phyloP scores from a whole-genome alignment of 2,888 invertebrate genomes.

The Lymantria monacha region DNA sequence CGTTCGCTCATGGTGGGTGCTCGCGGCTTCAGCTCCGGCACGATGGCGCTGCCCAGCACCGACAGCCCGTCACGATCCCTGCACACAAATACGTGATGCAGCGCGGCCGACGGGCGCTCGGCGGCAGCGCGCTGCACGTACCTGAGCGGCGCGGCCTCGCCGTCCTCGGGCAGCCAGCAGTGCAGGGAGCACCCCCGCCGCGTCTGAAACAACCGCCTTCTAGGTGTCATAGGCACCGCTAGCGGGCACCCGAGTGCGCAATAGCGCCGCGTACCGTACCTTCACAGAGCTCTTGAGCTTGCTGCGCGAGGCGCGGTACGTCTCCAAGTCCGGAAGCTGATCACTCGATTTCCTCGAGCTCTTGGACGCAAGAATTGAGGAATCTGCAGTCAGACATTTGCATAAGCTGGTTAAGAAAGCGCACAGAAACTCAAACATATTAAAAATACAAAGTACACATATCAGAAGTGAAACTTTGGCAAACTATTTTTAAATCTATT shows the following conservation, averaged over 20 bases:
- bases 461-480: too few relatives aligned
- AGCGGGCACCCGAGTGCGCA: not conserved
- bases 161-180: conserved; percentile 71
- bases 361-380: conserved; percentile 68
- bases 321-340: conserved; percentile 63
- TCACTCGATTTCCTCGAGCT: conserved; percentile 62
- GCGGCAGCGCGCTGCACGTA: conserved; percentile 13
- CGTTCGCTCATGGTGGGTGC: conserved; percentile 82
- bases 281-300: conserved; percentile 63
- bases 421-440: not conserved
- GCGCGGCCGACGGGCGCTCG: not conserved
- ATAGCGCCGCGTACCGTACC: conserved; percentile 38
- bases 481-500: too few relatives aligned
- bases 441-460: too few relatives aligned
- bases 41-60: conserved; percentile 80
- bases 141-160: conserved; percentile 53
- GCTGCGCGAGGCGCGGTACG: conserved; percentile 58
- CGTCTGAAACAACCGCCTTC: conserved; percentile 80
- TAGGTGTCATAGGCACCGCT: conserved; percentile 47
- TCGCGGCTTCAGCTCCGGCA: conserved; percentile 80
- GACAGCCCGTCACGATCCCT: conserved; percentile 67
- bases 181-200: conserved; percentile 77
- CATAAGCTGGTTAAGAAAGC: not conserved
- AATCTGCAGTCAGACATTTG: conserved; percentile 43
- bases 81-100: conserved; percentile 16